Base-by-base conservation (phyloP, 2,888 invertebrate species). In the Proisotoma minuta region DNA sequence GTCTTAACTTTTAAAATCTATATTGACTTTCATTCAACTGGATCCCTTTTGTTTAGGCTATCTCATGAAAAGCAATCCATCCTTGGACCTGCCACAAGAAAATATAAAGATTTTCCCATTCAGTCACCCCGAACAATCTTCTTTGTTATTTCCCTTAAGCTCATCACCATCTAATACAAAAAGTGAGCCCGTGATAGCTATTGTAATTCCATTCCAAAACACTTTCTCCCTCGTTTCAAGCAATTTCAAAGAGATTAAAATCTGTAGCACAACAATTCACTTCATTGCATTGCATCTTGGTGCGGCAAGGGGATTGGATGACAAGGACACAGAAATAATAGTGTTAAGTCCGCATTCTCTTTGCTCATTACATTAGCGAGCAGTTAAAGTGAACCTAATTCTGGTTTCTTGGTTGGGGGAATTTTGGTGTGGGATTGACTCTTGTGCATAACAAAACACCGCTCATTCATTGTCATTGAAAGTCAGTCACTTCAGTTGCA, bases 191-290 rank as follows among this genome's bases (percentile, higher is more conserved):
- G 18, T 15, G 20, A 62, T 29, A 56, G 59, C 34, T 57, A 62
- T 56, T 47, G 59, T 65, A 65, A 61, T 65, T 61, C 65, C 58
- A 23, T 51, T 47, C n/a, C n/a, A n/a, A 65, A 60, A 60, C 60
- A 64, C 51, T 57, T 57, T 48, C 54, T 61, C 40, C 52, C 40
- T 54, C 51, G 39, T 28, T 43, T 56, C 20, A 59, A 57, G 58
- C 29, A 39, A 66, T 66, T 62, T 60, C 54, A 43, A 47, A 57
- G 59, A 62, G 65, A 65, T 65, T 65, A 65, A 65, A 65, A 65
- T 65, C 65, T 47, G 65, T 62, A 62, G 57, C 59, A 62, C 62
- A 49, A 53, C 10, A 43, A 12, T 12, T 15, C 4, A 43, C 43
- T n/a, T 12, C 43, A 43, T n/a, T 43, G 5, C 43, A 43, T n/a